A percentile compares a stretch with the other conserved stretches of the same genome.
Evolutionary conservation across 2,113 vertebrate species (phyloP).

Genomic region (Hippocampus barbouri): DNA sequence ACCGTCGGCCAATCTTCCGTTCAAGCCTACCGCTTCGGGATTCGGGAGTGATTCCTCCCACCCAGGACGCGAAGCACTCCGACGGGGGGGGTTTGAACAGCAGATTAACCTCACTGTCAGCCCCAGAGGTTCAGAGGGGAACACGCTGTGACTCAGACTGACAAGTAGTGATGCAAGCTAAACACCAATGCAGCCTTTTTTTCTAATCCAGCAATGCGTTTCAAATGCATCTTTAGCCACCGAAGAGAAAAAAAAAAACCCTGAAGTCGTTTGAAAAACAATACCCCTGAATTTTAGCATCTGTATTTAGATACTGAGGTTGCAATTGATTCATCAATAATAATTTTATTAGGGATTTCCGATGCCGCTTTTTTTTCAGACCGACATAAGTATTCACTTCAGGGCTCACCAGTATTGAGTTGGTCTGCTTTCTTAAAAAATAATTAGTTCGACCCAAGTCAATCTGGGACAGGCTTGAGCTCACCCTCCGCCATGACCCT

Average conservation of each 20-base stretch:
- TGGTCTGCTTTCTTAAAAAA: too few species aligned
- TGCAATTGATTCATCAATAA: neutral
- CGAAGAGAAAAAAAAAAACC: neutral
- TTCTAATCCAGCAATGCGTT: neutral
- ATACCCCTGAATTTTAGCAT: neutral
- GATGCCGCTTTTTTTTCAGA: too few species aligned
- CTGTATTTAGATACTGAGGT: neutral
- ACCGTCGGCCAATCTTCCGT: neutral
- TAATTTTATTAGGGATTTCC: too few species aligned
- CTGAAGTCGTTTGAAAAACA: neutral
- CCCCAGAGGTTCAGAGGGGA: slow-evolving; percentile 34
- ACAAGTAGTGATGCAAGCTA: slow-evolving; percentile 19
- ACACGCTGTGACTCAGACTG: slow-evolving; percentile 26
- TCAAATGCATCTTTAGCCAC: neutral
- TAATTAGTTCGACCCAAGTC: too few species aligned
- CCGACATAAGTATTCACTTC: too few species aligned
- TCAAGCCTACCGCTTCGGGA: slow-evolving; percentile 4
- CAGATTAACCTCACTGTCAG: slow-evolving; percentile 57
- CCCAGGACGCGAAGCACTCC: neutral
- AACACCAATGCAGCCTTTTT: slow-evolving; percentile 1
- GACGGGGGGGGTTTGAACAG: slow-evolving; percentile 37
- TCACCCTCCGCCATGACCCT: too few species aligned
- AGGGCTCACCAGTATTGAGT: too few species aligned
- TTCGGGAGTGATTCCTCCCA: neutral
- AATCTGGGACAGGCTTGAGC: too few species aligned